A percentile compares a stretch with the other conserved stretches of the same genome.
phyloP scores from a whole-genome alignment of 2,888 invertebrate species.

The Zygothrica quintamaculata region DNA sequence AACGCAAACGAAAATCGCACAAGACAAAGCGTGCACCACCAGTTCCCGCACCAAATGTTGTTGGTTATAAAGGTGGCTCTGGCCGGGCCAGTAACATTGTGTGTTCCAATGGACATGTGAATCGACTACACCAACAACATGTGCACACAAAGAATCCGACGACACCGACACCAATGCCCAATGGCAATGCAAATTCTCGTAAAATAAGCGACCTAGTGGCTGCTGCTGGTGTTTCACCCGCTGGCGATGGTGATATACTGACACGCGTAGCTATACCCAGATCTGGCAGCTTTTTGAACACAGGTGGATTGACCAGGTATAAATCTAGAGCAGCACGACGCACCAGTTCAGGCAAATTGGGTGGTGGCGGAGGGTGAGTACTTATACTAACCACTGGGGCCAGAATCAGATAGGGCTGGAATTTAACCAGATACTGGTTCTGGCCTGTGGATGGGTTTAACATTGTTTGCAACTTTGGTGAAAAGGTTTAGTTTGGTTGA shows the following conservation, averaged over 20 bases:
- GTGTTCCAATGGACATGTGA: constrained; percentile 71
- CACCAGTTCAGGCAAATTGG: constrained; percentile 83
- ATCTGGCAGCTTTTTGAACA: constrained; percentile 93
- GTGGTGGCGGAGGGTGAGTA: constrained; percentile 83
- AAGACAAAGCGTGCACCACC: constrained; percentile 86
- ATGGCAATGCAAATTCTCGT: constrained; percentile 21
- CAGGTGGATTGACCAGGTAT: constrained; percentile 90
- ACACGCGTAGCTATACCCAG: constrained; percentile 94
- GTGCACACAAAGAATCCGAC: constrained; percentile 57
- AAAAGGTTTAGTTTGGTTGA: constrained; percentile 80
- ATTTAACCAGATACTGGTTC: constrained; percentile 10
- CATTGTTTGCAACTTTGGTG: constrained; percentile 65
- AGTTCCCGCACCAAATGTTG: constrained; percentile 82
- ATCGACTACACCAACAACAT: constrained; percentile 42
- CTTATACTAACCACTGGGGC: constrained; percentile 51
- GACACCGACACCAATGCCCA: constrained; percentile 20
- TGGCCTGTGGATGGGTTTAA: constrained; percentile 49
- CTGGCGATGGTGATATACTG: constrained; percentile 92
- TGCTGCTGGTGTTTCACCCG: constrained; percentile 85
- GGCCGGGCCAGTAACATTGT: constrained; percentile 45
- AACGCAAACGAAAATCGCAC: constrained; percentile 86
- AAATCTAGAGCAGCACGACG: constrained; percentile 86
- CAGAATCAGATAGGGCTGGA: constrained; percentile 26
- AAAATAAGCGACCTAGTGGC: constrained; percentile 47
- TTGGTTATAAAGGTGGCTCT: constrained; percentile 29